phyloP scores from a whole-genome alignment of 2,888 invertebrate species.

The Oxycera nigricornis region DNA sequence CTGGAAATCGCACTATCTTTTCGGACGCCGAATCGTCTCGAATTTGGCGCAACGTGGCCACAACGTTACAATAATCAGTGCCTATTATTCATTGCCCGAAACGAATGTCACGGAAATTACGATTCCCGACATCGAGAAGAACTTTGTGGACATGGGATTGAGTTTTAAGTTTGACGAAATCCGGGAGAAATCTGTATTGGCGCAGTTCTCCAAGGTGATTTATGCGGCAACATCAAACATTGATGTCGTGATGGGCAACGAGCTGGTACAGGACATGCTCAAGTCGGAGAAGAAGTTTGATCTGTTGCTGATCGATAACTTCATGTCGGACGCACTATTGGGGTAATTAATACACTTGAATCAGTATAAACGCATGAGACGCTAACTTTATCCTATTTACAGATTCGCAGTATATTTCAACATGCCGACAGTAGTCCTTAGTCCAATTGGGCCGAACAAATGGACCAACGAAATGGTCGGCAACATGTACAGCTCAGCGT shows the following conservation, averaged over 20 bases:
- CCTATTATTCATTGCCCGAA: constrained; percentile 50
- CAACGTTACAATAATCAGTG: constrained; percentile 59
- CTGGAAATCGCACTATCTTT: constrained; percentile 59
- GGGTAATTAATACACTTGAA: constrained; percentile 52
- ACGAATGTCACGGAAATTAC: constrained; percentile 56
- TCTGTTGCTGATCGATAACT: constrained; percentile 61
- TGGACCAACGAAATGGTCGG: constrained; percentile 63
- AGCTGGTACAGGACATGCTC: constrained; percentile 53
- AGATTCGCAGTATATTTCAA: constrained; percentile 59
- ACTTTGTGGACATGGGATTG: constrained; percentile 59
- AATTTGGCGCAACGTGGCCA: constrained; percentile 54
- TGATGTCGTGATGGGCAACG: constrained; percentile 56
- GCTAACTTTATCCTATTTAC: constrained; percentile 26
- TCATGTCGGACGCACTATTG: constrained; percentile 63
- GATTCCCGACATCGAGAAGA: constrained; percentile 55
- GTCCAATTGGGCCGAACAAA: constrained; percentile 61
- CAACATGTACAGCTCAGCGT: constrained; percentile 63
- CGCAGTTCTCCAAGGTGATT: constrained; percentile 57
- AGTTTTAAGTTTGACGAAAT: constrained; percentile 57
- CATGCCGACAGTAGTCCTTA: constrained; percentile 58
- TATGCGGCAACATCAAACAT: constrained; percentile 59
- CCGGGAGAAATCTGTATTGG: constrained; percentile 57
- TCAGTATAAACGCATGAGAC: neutral
- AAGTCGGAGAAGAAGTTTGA: constrained; percentile 55
- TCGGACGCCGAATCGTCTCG: constrained; percentile 55